Conservation (phyloP, 2,797 vertebrate genomes). For the Silurus aristotelis region DNA sequence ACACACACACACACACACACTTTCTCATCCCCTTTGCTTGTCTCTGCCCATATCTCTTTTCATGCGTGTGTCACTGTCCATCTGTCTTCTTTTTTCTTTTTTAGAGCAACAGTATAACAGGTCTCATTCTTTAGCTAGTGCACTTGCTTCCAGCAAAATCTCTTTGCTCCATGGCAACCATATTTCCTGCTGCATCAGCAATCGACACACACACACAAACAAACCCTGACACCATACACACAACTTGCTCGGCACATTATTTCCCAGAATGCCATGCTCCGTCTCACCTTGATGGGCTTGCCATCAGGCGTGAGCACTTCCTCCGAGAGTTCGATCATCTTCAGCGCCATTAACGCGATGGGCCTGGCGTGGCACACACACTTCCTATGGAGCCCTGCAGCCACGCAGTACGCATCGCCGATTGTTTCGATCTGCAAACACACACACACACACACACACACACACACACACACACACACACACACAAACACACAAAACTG, state of each 20-base stretch:
- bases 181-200: conserved; percentile 31
- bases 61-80: background rate
- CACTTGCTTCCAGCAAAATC: conserved; percentile 6
- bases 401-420: conserved; percentile 97
- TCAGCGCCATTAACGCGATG: conserved; percentile 96
- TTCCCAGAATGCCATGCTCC: background rate
- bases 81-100: background rate
- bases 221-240: background rate
- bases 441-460: background rate
- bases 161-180: conserved; percentile 28
- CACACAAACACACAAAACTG: background rate
- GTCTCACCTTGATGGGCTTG: conserved; percentile 91
- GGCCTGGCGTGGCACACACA: conserved; percentile 93
- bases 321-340: conserved; percentile 99
- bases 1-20: too few species aligned
- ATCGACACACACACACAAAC: conserved; percentile 29
- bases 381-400: conserved; percentile 92
- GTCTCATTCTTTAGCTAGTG: background rate
- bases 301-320: conserved; percentile 95
- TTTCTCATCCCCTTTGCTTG: background rate
- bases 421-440: conserved; percentile 93
- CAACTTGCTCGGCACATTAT: background rate
- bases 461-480: conserved; percentile 14
- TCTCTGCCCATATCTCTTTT: background rate
- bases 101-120: background rate